Conservation (phyloP, 2,888 invertebrate genomes). For the Cremastinae sp. region DNA sequence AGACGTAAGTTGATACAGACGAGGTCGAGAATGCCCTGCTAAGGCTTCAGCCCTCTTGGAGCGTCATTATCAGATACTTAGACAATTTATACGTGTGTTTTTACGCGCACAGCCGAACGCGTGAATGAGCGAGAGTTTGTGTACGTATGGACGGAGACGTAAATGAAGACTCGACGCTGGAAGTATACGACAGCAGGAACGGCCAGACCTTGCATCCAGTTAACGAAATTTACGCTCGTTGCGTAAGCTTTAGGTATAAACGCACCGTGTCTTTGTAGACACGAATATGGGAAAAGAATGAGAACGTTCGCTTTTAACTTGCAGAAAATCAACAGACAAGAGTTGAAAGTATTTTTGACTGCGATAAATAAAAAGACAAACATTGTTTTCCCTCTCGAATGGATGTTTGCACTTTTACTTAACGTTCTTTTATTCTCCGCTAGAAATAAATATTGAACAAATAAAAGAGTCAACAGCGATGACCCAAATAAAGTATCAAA, state of each 20-base stretch:
- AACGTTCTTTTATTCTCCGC: no score
- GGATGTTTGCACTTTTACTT: no score
- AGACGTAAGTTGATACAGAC: constrained; percentile 25
- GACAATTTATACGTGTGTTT: constrained; percentile 15
- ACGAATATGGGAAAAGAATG: constrained; percentile 34
- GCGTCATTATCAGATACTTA: constrained; percentile 53
- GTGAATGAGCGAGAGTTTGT: neutral
- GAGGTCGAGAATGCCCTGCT: constrained; percentile 46
- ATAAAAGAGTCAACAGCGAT: no score
- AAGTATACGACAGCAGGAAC: constrained; percentile 29
- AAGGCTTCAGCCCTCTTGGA: constrained; percentile 53
- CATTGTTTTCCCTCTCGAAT: no score
- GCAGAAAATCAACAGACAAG: no score
- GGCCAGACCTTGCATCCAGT: constrained; percentile 58
- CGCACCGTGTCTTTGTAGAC: constrained; percentile 2
- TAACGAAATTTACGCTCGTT: constrained; percentile 61
- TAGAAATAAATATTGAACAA: no score
- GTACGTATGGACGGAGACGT: neutral
- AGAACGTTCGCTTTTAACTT: constrained; percentile 15
- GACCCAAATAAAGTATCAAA: no score
- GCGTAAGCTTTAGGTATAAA: constrained; percentile 49
- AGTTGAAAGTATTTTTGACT: no score
- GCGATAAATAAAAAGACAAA: no score
- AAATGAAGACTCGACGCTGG: constrained; percentile 31
- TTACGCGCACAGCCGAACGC: no score